These are phyloP conservation scores for Amaurobius ferox DNA, from an alignment of 2,888 invertebrate species.

Conservation along the genomic window DNA sequence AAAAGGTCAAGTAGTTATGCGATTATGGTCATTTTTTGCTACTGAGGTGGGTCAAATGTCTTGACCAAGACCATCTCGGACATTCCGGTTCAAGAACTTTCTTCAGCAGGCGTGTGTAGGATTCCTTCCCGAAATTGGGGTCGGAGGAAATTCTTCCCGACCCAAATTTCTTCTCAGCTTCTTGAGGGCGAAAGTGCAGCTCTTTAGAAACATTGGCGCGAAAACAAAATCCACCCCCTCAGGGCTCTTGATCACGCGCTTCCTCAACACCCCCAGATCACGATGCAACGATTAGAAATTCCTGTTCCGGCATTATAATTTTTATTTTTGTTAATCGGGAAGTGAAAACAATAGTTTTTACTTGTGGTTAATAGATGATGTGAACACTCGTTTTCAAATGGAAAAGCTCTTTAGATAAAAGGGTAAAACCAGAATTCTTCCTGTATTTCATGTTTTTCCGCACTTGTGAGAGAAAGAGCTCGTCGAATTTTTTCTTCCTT, in stretches of 20 bases:
- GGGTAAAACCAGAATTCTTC: too few species aligned
- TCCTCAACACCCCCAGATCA: slow-evolving; percentile 11
- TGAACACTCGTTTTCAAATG: background rate
- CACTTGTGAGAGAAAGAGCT: too few species aligned
- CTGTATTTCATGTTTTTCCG: too few species aligned
- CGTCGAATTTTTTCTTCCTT: too few species aligned
- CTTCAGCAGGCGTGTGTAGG: background rate
- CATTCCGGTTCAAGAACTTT: background rate
- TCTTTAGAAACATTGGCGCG: background rate
- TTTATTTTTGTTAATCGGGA: background rate
- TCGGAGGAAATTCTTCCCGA: background rate
- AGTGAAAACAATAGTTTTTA: background rate
- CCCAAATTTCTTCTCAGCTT: background rate
- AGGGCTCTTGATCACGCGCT: background rate
- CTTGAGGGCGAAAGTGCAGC: slow-evolving; percentile 4
- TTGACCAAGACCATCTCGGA: background rate
- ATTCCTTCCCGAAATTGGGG: background rate
- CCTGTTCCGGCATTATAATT: background rate
- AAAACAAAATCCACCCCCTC: background rate
- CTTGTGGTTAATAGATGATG: background rate
- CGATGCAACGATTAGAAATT: background rate
- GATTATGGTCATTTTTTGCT: background rate
- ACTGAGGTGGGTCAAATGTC: background rate
- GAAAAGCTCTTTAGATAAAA: background rate
- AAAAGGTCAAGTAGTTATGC: background rate